Base-by-base conservation (phyloP, 2,888 invertebrate species). In the Pachymerium ferrugineum region DNA sequence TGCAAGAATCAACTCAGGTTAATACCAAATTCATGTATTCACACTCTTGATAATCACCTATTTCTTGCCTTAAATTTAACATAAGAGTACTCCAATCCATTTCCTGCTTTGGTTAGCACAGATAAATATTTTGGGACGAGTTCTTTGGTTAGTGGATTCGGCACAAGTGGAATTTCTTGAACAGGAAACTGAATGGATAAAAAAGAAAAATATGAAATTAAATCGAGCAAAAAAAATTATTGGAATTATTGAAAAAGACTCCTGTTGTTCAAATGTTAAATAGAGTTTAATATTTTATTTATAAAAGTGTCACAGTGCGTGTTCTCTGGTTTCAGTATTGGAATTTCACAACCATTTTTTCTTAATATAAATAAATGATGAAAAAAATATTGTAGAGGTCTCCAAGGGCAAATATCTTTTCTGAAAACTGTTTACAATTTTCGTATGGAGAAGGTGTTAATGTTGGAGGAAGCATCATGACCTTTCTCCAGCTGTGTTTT, bases 401-500 rank as follows among this genome's bases (percentile, higher is more conserved):
- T 62, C 62, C 12, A 25, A 54, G 62, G 62, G 62, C 62, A 28
- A 62, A 62, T 62, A 62, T 62, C 22, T 62, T 62, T 62, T 62
- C 62, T 62, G 62, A 62, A 62, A 62, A 62, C 62, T 62, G 62
- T 62, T 62, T 62, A 62, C 62, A 62, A 25, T 28, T 62, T 62
- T 62, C 62, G 10, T 62, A 25, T 62, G n/a, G 62, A 62, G 62
- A 62, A 62, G 62, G 62, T 62, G 62, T 62, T 62, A 62, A 62
- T 62, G 62, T 62, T 62, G 62, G 62, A 62, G 62, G 62, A 62
- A 62, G 62, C 62, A 62, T 62, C 62, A 28, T 62, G 62, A 62
- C 62, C 62, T 62, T 62, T 62, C 62, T 62, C 62, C 62, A 62
- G 62, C 62, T 62, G 62, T 62, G 62, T 62, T 62, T 62, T 62